Evolutionary conservation across 2,888 invertebrate species (phyloP).

Genomic region (Heliconius cydno): DNA sequence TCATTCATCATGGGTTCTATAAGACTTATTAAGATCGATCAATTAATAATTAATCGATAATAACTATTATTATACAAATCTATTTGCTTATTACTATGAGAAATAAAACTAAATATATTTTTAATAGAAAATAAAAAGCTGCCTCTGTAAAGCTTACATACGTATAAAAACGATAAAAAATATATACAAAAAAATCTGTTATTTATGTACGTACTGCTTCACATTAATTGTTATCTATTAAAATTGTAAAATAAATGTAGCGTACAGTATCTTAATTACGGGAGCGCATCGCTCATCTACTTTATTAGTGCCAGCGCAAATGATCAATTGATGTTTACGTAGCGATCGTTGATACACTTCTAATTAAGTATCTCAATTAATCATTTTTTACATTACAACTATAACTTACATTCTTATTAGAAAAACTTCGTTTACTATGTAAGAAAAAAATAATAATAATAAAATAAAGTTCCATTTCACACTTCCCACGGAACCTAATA

Average conservation of each 20-base stretch:
- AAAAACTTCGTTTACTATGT: background rate
- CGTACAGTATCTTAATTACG: constrained; percentile 37
- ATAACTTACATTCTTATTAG: background rate
- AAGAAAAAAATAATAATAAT: background rate
- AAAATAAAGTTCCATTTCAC: background rate
- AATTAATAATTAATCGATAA: background rate
- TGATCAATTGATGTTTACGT: constrained; percentile 48
- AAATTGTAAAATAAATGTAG: constrained; percentile 29
- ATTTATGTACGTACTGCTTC: background rate
- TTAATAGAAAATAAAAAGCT: background rate
- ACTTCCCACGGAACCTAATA: background rate
- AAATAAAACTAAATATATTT: background rate
- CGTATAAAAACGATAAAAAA: background rate
- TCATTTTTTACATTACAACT: background rate
- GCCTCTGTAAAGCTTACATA: background rate
- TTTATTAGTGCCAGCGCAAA: constrained; percentile 40
- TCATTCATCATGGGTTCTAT: constrained; percentile 20
- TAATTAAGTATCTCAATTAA: constrained; percentile 14
- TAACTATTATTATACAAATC: background rate
- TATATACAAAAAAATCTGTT: background rate
- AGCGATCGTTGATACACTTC: constrained; percentile 35
- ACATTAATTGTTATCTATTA: constrained; percentile 11
- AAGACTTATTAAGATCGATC: constrained; percentile 17
- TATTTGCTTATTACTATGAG: background rate
- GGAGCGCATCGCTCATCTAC: constrained; percentile 31